Base-by-base conservation (phyloP, 2,888 invertebrate species). In the Drosophila kokeensis region DNA sequence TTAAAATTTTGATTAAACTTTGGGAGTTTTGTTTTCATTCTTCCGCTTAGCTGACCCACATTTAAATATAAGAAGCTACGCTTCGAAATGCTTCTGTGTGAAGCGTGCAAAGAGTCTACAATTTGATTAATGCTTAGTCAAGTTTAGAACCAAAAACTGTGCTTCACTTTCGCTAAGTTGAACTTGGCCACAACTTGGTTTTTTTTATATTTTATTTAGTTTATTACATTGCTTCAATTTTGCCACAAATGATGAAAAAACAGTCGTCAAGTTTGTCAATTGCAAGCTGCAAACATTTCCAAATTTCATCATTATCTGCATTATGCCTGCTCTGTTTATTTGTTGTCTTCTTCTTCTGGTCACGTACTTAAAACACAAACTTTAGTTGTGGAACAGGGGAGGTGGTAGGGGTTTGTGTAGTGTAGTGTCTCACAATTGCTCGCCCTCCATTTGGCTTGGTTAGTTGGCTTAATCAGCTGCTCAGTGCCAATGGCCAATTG, bases 401-500 rank as follows among this genome's bases (percentile, higher is more conserved):
- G 59, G 24, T 10, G 2, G 48, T 13, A 15, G 30, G 24, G 15
- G 38, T 24, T n/a, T 40, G 30, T 58, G 38, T 30, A 27, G n/a
- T 32, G 36, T 53, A 27, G n/a, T 32, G 36, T 53, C 21, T 40
- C 29, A 42, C 65, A 65, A 45, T 40, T 50, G 59, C 55, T 29
- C 36, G 54, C 55, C 29, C 42, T 30, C 18, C 61, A 66, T 62
- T 62, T 63, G 42, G 42, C 54, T 60, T 66, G 29, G 50, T 50
- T 68, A 49, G 48, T 54, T 68, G 42, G 40, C 27, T 59, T 63
- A 52, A 65, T 75, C 70, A 70, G 70, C 38, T 32, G 24, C 63
- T 36, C 42, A 57, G 38, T 55, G 71, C 42, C 63, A 50, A 69
- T 42, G 42, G 61, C 30, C 50, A 36, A 50, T 49, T 57, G 68